Evolutionary conservation across 2,888 invertebrate species (phyloP).

Genomic region (Trissolcus brochymenae): DNA sequence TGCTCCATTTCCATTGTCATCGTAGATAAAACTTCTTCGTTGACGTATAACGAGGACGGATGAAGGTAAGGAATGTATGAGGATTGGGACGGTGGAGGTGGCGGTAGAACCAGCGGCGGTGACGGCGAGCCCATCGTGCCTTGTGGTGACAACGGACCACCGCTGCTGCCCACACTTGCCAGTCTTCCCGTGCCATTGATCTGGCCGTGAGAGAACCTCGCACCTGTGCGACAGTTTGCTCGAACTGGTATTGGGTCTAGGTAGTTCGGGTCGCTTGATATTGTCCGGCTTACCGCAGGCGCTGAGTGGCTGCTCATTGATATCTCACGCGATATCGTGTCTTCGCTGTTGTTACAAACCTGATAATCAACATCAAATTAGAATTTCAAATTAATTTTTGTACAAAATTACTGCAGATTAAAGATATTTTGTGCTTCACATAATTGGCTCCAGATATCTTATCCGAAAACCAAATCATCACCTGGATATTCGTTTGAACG

Average conservation of each 20-base stretch:
- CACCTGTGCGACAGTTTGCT: conserved; percentile 63
- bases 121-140: conserved; percentile 75
- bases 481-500: conserved; percentile 90
- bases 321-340: conserved; percentile 73
- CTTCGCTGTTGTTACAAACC: conserved; percentile 73
- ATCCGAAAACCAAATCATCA: no score
- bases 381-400: no score
- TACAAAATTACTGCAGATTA: no score
- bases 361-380: conserved; percentile 35
- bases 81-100: conserved; percentile 62
- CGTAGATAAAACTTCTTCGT: conserved; percentile 71
- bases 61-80: conserved; percentile 70
- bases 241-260: conserved; percentile 76
- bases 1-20: conserved; percentile 74
- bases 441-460: no score
- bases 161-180: conserved; percentile 75
- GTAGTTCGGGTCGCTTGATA: conserved; percentile 77
- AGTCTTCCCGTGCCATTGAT: conserved; percentile 71
- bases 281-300: conserved; percentile 75
- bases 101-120: conserved; percentile 70
- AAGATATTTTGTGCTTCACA: no score
- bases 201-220: conserved; percentile 69
- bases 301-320: conserved; percentile 71
- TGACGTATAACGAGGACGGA: conserved; percentile 74
- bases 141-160: conserved; percentile 76